Base-by-base conservation (phyloP, 2,888 invertebrate genomes). In the Trachelus tabidus region DNA sequence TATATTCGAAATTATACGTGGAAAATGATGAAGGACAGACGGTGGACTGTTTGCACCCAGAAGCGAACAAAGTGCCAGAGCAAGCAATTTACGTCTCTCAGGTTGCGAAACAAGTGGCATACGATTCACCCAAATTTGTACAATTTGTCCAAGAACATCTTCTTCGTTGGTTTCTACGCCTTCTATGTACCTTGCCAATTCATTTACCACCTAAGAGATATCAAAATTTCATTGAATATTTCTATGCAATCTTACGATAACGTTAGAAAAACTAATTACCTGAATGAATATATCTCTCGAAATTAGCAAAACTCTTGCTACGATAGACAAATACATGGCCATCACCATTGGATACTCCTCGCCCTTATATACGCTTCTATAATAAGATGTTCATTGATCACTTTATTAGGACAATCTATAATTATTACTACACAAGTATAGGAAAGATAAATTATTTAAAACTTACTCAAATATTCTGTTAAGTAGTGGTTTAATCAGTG, bases 71-170 rank as follows among this genome's bases (percentile, higher is more conserved):
- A 94, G 87, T 12, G 94, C 94, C 69, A 96, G 92, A n/a, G 95
- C 95, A 91, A 97, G 94, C 40, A 98, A 93, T 91, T 98, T 98
- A 87, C 96, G 94, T 90, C 96, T 94, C 87, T 97, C 97, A 12
- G 95, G 93, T 84, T 96, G 96, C 0, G 96, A 94, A 4, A 97
- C 95, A 76, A 95, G 92, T 69, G 95, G 94, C 94, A 97, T 96
- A 91, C 95, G 95, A 81, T 94, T 94, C 11, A 97, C 93, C 96
- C 97, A 98, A 0, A 95, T 94, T 83, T 95, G 95, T 75, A 97
- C 91, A 40, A 98, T 93, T 85, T 94, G 94, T 75, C 94, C 94
- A 75, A 98, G 92, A 76, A 97, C 94, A 79, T 94, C 93, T 79
- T 95, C 94, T 6, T 95, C 94, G 37, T 94, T 94, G 69, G 91